A percentile compares a stretch with the other conserved stretches of the same genome.
Conservation (phyloP, 2,797 vertebrate species). For the Florisuga fusca region DNA sequence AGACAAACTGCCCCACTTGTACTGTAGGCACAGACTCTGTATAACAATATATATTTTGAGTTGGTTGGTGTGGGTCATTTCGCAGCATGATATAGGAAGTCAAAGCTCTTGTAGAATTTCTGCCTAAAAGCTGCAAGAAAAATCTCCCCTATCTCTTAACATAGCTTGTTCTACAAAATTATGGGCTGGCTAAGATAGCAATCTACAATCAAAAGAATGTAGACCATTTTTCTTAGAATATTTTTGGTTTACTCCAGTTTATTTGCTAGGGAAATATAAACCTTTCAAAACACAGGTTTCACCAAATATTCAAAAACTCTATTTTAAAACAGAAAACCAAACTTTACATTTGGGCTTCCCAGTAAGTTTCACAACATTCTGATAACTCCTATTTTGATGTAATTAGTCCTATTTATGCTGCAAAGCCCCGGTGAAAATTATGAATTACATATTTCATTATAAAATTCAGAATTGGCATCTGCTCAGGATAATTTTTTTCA, state of each 20-base stretch:
- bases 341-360: background rate
- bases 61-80: background rate
- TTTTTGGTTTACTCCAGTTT: background rate
- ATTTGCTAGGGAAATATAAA: background rate
- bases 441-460: background rate
- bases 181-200: background rate
- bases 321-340: background rate
- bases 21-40: background rate
- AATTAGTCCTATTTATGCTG: background rate
- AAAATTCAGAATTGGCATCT: background rate
- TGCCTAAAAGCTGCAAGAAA: background rate
- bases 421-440: slow-evolving; percentile 18
- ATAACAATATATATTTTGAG: background rate
- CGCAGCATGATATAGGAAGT: background rate
- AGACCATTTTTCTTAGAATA: background rate
- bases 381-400: slow-evolving; percentile 2
- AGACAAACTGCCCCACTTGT: background rate
- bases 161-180: background rate
- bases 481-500: background rate
- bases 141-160: background rate
- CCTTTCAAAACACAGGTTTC: background rate
- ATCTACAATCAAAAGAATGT: background rate
- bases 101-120: background rate
- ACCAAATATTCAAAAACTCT: background rate
- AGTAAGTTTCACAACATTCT: background rate